Evolutionary conservation across 1,140 invertebrate genomes (phyloP), one percentile per base, ranked within the genome.

Genomic region (Lepidurus arcticus): DNA sequence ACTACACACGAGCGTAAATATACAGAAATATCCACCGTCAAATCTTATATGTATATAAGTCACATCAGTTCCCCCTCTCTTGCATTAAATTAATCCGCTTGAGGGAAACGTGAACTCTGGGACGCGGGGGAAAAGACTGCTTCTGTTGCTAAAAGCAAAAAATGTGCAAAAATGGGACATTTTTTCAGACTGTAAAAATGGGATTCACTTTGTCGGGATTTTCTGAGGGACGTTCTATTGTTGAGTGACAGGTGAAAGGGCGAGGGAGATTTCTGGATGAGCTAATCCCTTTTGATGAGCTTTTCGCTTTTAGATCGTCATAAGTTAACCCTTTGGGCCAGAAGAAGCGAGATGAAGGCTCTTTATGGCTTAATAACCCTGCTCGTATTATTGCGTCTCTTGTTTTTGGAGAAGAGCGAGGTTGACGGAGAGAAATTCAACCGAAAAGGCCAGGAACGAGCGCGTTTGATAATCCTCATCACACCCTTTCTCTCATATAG

Each of bases 1-100:
- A 34, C 34, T 34, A 34, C 4, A 34, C 34, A 34, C 34, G 34
- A 34, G 34, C 34, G 34, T 34, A 34, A 34, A 34, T 34, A 34
- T 34, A 4, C 3, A 34, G 4, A 34, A 2, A 34, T 34, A 34
- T 34, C 2, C 34, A 34, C 34, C 34, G 34, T 34, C 34, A 34
- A 34, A 34, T 34, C 34, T 34, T 34, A 34, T 34, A 65, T 9
- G n/a, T 13, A 21, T 8, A 65, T 13, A n/a, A 65, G 8, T 65
- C 9, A 65, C 21, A 65, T 65, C 53, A 21, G 16, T 9, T 65
- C 16, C 53, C 53, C 53, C 53, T 65, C 9, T 65, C 53, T 16
- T 65, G 53, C 53, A 65, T 65, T 65, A 65, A 65, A 65, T 65
- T 65, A 65, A 65, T 65, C 53, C 53, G 53, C 53, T 65, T 65